phyloP scores from a whole-genome alignment of 2,113 vertebrate genomes.

The Dasyornis broadbenti region DNA sequence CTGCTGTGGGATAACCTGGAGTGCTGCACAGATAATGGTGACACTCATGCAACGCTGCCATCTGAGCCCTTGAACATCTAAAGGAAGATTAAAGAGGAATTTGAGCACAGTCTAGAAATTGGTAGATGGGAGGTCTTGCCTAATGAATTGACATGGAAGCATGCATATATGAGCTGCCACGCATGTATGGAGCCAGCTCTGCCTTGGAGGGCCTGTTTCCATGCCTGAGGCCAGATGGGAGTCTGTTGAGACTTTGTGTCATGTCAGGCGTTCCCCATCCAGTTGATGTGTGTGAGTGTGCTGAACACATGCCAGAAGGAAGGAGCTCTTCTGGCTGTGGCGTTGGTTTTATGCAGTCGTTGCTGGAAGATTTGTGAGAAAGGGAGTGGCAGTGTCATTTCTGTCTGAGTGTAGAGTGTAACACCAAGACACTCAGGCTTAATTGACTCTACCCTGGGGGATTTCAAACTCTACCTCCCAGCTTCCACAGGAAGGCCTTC shows the following conservation, averaged over 20 bases:
- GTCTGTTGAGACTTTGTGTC: background rate
- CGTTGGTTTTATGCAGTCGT: fast-evolving
- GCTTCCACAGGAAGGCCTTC: background rate
- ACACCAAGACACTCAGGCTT: background rate
- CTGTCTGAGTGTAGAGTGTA: background rate
- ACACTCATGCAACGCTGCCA: fast-evolving
- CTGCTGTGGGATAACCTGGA: background rate
- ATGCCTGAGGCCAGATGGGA: background rate
- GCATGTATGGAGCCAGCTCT: background rate
- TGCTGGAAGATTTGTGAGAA: background rate
- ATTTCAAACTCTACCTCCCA: background rate
- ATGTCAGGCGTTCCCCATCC: background rate
- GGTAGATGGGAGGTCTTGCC: background rate
- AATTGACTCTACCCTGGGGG: background rate
- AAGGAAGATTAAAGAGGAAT: background rate
- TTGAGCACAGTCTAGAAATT: background rate
- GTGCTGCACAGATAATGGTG: background rate
- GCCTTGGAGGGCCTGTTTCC: background rate
- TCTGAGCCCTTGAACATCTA: background rate
- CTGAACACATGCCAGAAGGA: background rate
- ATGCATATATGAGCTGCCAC: background rate
- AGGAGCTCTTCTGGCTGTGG: background rate
- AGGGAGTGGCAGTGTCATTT: background rate
- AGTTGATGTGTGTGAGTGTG: background rate
- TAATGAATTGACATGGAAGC: background rate